A percentile compares a stretch with the other conserved stretches of the same genome.
phyloP scores from a whole-genome alignment of 2,797 vertebrate genomes.

The Tokudaia muenninki region DNA sequence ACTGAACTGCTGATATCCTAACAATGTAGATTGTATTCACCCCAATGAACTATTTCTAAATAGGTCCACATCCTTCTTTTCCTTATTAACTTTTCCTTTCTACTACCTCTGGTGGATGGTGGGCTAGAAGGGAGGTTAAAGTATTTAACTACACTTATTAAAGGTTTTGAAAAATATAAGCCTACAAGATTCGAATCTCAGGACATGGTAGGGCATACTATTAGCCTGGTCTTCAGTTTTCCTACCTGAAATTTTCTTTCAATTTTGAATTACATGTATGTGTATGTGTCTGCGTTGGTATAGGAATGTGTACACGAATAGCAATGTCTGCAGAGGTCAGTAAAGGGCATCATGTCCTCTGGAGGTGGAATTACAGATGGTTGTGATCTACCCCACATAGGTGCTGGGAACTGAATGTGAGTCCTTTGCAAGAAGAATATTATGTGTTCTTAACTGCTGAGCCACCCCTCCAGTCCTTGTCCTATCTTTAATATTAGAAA shows the following conservation, averaged over 20 bases:
- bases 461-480: background rate
- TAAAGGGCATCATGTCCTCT: background rate
- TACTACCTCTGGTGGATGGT: background rate
- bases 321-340: background rate
- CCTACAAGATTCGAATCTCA: background rate
- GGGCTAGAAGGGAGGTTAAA: background rate
- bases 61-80: background rate
- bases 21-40: background rate
- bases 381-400: background rate
- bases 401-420: background rate
- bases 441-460: background rate
- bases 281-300: background rate
- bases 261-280: background rate
- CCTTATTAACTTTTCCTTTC: background rate
- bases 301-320: background rate
- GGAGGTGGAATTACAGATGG: background rate
- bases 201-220: background rate
- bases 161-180: background rate
- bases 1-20: background rate
- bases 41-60: background rate
- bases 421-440: background rate
- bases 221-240: background rate
- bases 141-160: background rate
- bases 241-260: background rate
- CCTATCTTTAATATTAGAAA: background rate